phyloP scores from a whole-genome alignment of 2,113 vertebrate genomes.

The Ahaetulla prasina region DNA sequence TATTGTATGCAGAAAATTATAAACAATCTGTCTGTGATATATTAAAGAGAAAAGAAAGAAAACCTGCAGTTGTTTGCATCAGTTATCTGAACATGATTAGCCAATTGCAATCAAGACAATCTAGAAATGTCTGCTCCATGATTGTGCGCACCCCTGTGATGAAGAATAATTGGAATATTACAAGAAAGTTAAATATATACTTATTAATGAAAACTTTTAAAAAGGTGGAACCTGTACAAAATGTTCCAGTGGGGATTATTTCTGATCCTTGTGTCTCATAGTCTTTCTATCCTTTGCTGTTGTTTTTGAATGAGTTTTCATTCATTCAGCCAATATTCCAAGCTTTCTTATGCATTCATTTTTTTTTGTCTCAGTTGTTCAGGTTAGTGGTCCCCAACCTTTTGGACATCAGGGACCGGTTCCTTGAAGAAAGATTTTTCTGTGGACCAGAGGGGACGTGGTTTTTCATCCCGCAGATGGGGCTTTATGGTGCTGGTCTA shows the following conservation, averaged over 20 bases:
- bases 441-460: neutral
- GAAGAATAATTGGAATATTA: neutral
- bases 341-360: neutral
- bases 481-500: neutral
- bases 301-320: neutral
- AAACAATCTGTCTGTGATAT: constrained; percentile 10
- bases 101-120: neutral
- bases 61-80: constrained; percentile 9
- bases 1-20: constrained; percentile 24
- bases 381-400: neutral
- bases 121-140: neutral
- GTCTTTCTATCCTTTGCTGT: neutral
- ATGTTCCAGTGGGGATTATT: neutral
- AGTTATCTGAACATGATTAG: neutral
- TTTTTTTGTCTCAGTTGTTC: neutral
- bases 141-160: neutral
- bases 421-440: neutral
- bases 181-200: neutral
- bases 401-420: neutral
- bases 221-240: neutral
- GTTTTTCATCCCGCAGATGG: neutral
- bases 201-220: neutral
- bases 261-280: neutral
- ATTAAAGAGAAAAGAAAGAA: constrained; percentile 40
- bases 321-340: neutral